These are phyloP conservation scores for Lithophane leautieri DNA, from an alignment of 2,888 invertebrate genomes.

Conservation along the genomic window DNA sequence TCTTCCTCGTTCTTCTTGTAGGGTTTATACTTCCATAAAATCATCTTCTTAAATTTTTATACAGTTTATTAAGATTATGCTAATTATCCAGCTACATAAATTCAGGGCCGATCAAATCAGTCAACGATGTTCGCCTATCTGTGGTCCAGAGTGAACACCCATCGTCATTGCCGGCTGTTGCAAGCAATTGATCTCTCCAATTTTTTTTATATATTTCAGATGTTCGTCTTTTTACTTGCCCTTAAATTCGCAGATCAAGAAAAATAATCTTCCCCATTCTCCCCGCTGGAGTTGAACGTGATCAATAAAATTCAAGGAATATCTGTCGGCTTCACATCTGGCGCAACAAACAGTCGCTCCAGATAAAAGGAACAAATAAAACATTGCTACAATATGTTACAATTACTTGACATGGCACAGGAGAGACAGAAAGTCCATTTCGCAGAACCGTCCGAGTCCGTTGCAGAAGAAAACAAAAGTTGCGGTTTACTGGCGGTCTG, in stretches of 20 bases:
- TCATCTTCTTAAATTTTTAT: neutral
- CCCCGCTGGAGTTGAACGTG: slow-evolving; percentile 10
- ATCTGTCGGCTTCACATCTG: slow-evolving; percentile 56
- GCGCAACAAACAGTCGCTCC: slow-evolving; percentile 32
- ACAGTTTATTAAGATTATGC: neutral
- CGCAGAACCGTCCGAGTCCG: neutral
- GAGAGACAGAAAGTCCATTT: slow-evolving; percentile 30
- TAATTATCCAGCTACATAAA: neutral
- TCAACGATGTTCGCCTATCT: neutral
- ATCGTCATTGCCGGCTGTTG: neutral
- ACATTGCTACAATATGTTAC: slow-evolving; percentile 64
- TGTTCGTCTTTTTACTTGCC: neutral
- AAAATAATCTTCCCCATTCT: neutral
- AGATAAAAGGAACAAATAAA: slow-evolving; percentile 60
- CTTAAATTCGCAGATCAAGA: slow-evolving; percentile 3
- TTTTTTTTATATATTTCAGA: neutral
- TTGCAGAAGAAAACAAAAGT: neutral
- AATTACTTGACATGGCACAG: slow-evolving; percentile 39
- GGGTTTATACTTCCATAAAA: neutral
- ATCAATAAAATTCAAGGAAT: slow-evolving; percentile 59
- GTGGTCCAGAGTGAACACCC: neutral
- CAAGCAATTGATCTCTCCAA: neutral
- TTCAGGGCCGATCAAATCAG: neutral
- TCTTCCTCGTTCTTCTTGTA: neutral
- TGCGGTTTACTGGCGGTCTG: neutral